Base-by-base conservation (phyloP, 1,140 invertebrate genomes). In the Goniozus legneri region DNA sequence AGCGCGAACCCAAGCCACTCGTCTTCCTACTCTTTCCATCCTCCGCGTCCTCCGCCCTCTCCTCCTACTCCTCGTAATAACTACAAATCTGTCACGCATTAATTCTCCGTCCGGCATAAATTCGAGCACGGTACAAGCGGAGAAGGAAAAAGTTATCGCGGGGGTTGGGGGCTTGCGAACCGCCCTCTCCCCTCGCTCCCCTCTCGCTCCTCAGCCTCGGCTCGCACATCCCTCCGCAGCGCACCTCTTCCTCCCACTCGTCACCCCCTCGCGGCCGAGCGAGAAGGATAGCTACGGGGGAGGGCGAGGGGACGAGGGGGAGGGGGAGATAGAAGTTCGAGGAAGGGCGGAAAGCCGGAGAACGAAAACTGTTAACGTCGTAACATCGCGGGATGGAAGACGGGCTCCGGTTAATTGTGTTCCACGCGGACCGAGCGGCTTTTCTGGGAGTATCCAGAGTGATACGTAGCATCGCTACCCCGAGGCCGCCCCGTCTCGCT, bases 1-100 rank as follows among this genome's bases (percentile, higher is more conserved):
- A 27, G 4, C 18, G n/a, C 49, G 33, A 46, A 38, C 52, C 58
- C 52, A 60, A 57, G 54, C 66, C 63, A 71, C 69, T 71, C 60
- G 61, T 69, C 68, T 67, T 63, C 61, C 60, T 60, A 62, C 60
- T 62, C 63, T 54, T 61, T 63, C 47, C 52, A 56, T 44, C 54
- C 50, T 37, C 32, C 22, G 14, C 36, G 24, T 27, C 27, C 20
- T 44, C 38, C 38, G 27, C 36, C 31, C 30, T 43, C 52, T 37
- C 49, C 60, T 31, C 51, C 56, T 50, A 49, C 56, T 59, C 53
- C 59, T 65, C 61, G 67, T 73, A 72, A 73, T 74, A 75, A 72
- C 69, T 73, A 73, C 72, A 73, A 76, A 75, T 73, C 71, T 74
- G 71, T 76, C 73, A 71, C 64, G 62, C 72, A 73, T 75, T 76